Base-by-base conservation (phyloP, 2,888 invertebrate species). In the Thecophora atra region DNA sequence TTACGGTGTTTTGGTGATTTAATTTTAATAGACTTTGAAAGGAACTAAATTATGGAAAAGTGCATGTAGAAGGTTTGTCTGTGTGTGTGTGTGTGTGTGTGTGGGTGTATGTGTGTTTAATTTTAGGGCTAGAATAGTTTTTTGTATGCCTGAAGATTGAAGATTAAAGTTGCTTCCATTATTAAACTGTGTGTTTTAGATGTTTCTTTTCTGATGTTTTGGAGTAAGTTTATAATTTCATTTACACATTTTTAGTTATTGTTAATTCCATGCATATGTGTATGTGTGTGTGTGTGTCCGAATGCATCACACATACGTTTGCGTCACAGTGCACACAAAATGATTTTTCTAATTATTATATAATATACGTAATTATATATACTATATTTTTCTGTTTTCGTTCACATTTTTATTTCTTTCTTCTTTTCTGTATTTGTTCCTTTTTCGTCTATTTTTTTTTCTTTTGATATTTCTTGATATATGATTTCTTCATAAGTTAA, bases 361-460 rank as follows among this genome's bases (percentile, higher is more conserved):
- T 63, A 37, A 21, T n/a, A 17, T 42, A n/a, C n/a, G n/a, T 37
- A 63, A 42, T 19, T 11, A 63, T 63, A 13, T 63, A 17, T 63
- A 63, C 42, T 42, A 63, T 37, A 63, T 42, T 42, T 63, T 24
- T 56, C 13, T 19, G 30, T 15, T 51, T 21, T 17, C 17, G 37
- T 71, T 26, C 65, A 73, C 74, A 75, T 76, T 72, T 68, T 19
- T 19, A n/a, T 66, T 71, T 77, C 72, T 56, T 72, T 81, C 74
- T 68, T 73, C n/a, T 42, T 63, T 24, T 56, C 13, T 19, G 30
- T 15, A 17, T 21, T 17, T 47, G 37, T 71, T 26, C 65, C 74
- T 74, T 76, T 72, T 68, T 19, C 11, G 13, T 66, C 70, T 77
- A 72, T 56, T 72, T 81, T 75, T 68, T 73, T 19, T n/a, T 70